These are phyloP conservation scores for Automeris io DNA, from an alignment of 2,888 invertebrate genomes.

Conservation along the genomic window DNA sequence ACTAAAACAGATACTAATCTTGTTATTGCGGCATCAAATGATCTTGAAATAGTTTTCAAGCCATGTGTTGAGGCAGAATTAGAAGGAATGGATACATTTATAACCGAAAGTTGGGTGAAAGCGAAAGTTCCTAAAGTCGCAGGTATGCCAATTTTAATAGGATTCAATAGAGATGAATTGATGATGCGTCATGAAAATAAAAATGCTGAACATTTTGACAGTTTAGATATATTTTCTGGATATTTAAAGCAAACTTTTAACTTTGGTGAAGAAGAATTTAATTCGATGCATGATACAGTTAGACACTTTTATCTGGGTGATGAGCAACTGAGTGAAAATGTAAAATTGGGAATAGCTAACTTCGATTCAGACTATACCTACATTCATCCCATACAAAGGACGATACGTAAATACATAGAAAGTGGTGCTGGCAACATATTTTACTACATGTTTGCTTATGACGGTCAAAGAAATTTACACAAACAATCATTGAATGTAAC, in stretches of 20 bases:
- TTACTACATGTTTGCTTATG: conserved; percentile 45
- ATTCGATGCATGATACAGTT: conserved; percentile 22
- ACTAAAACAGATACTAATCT: conserved; percentile 19
- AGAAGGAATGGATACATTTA: conserved; percentile 32
- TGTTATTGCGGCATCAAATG: conserved; percentile 25
- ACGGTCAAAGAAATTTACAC: conserved; percentile 28
- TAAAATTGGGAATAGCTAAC: conserved; percentile 24
- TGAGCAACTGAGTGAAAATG: conserved; percentile 18
- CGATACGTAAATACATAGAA: conserved; percentile 29
- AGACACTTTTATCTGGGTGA: conserved; percentile 44
- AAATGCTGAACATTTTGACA: conserved; percentile 20
- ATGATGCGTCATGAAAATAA: conserved; percentile 14
- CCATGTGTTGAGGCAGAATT: conserved; percentile 43
- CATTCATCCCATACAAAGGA: conserved; percentile 33
- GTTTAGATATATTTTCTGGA: conserved; percentile 20
- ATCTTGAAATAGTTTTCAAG: conserved; percentile 24
- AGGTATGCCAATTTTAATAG: conserved; percentile 35
- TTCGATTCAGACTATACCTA: conserved; percentile 43
- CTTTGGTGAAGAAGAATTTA: conserved; percentile 18
- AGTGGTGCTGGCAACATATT: conserved; percentile 29
- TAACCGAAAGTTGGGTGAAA: conserved; percentile 32
- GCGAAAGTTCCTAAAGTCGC: conserved; percentile 29
- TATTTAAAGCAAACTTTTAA: conserved; percentile 20
- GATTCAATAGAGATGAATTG: conserved; percentile 39
- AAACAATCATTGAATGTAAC: conserved; percentile 21